Percentiles rank a stretch among this genome's conserved stretches.
phyloP scores from a whole-genome alignment of 2,797 vertebrate species.

The Micropoecilia bifurca region DNA sequence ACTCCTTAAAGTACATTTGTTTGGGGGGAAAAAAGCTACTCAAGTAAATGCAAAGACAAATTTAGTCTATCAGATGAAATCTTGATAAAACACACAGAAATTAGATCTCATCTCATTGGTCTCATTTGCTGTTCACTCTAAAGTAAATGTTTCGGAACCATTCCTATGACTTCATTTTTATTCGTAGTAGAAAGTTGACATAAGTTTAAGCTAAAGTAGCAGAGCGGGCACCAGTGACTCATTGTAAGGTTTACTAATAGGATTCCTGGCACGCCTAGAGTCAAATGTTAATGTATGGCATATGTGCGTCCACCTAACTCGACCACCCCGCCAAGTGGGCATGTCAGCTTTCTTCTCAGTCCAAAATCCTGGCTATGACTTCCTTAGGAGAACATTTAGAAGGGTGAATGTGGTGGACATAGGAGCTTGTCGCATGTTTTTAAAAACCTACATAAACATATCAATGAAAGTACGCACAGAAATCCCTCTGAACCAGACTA shows the following conservation, averaged over 20 bases:
- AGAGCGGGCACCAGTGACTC: neutral
- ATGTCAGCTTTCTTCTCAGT: neutral
- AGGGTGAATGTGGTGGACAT: neutral
- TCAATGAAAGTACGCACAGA: neutral
- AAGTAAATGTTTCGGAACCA: neutral
- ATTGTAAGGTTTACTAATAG: neutral
- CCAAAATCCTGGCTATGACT: neutral
- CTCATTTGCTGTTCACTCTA: neutral
- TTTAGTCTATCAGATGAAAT: neutral
- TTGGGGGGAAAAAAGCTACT: no score
- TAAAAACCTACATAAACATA: neutral
- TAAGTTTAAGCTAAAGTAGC: neutral
- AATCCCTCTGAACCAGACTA: neutral
- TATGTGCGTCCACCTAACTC: neutral
- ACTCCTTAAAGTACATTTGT: no score
- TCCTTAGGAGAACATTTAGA: neutral
- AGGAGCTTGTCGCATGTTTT: neutral
- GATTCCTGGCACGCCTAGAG: slow-evolving; percentile 1
- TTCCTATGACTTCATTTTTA: slow-evolving; percentile 1
- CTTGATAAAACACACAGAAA: neutral
- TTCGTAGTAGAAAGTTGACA: neutral
- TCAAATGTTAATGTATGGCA: slow-evolving; percentile 4
- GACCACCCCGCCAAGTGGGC: neutral
- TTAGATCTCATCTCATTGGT: neutral
- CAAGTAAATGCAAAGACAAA: no score